These are phyloP conservation scores for Ophioninae sp. DNA, from an alignment of 2,888 invertebrate genomes.

Conservation along the genomic window DNA sequence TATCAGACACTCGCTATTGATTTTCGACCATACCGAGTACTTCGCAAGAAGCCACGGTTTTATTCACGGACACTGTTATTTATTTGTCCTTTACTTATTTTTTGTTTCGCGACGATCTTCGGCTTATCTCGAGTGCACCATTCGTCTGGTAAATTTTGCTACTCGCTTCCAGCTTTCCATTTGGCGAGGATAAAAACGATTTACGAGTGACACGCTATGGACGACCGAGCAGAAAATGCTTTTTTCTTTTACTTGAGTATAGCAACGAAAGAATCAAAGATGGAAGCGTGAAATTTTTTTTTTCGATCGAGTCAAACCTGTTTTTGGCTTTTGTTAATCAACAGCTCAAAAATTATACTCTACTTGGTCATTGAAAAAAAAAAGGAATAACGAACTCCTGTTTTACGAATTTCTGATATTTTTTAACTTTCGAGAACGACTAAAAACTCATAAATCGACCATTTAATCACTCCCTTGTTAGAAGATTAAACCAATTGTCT, in stretches of 20 bases:
- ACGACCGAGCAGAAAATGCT: neutral
- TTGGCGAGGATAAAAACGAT: slow-evolving; percentile 10
- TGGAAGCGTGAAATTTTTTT: neutral
- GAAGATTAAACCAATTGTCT: no score
- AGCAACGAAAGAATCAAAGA: neutral
- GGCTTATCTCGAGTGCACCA: slow-evolving; percentile 5
- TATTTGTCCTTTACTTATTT: neutral
- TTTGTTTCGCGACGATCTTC: neutral
- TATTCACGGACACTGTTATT: neutral
- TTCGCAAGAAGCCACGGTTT: neutral
- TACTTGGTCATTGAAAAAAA: no score
- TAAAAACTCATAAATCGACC: no score
- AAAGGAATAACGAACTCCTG: no score
- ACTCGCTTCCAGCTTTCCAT: neutral
- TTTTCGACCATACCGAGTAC: neutral
- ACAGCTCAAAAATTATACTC: no score
- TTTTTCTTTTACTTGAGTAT: neutral
- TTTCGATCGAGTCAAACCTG: neutral
- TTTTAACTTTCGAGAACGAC: no score
- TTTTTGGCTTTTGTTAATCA: neutral
- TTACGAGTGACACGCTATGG: slow-evolving; percentile 9
- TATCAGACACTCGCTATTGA: neutral
- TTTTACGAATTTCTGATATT: no score
- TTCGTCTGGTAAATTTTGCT: slow-evolving; percentile 1
- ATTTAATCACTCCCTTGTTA: no score